These are phyloP conservation scores for Podabrus alpinus DNA, from an alignment of 2,888 invertebrate genomes.

Conservation along the genomic window DNA sequence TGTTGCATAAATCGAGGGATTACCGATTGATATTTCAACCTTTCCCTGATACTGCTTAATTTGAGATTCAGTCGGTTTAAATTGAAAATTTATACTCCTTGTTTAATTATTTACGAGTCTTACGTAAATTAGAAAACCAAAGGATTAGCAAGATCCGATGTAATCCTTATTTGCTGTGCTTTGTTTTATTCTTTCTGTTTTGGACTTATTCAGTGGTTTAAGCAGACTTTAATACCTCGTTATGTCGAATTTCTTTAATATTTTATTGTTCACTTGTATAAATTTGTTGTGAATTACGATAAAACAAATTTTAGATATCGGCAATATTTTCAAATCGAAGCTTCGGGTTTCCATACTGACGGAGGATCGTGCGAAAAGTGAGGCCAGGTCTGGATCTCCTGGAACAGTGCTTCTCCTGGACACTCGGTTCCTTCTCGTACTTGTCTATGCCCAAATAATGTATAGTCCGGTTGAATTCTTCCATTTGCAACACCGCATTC, in stretches of 20 bases:
- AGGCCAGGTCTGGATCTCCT: constrained; percentile 67
- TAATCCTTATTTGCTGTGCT: not conserved
- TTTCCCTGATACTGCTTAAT: not conserved
- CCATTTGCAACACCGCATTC: constrained; percentile 65
- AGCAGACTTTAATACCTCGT: not conserved
- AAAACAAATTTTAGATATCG: too few species aligned
- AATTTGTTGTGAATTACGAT: not conserved
- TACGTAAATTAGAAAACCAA: not conserved
- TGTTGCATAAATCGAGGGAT: not conserved
- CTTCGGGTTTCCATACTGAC: constrained; percentile 4
- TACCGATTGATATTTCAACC: not conserved
- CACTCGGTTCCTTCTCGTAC: constrained; percentile 66
- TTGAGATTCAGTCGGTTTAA: not conserved
- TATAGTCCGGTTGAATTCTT: constrained; percentile 63
- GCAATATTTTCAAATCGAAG: not conserved
- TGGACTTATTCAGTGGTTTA: not conserved
- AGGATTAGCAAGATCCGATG: not conserved
- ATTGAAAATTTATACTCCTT: not conserved
- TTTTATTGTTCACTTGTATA: not conserved
- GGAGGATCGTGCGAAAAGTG: constrained; percentile 48
- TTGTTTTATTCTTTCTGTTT: not conserved
- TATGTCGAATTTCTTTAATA: not conserved
- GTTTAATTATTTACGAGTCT: constrained; percentile 3
- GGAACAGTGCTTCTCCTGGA: constrained; percentile 65
- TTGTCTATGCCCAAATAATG: constrained; percentile 69